Conservation (phyloP, 2,113 vertebrate species). For the Pseudorhombus dupliciocellatus region DNA sequence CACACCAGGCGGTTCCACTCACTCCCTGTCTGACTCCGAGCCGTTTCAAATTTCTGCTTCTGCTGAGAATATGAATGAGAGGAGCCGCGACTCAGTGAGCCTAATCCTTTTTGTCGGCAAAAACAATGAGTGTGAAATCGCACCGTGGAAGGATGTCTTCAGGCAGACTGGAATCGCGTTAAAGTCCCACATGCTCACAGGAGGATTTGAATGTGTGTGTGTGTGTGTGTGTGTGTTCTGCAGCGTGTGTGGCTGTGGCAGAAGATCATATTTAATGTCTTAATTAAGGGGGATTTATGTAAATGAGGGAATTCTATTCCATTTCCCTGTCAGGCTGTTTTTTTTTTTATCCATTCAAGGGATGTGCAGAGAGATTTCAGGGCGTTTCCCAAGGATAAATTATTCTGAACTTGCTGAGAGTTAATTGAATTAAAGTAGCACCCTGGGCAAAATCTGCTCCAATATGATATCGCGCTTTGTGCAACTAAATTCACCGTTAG, state of each 20-base stretch:
- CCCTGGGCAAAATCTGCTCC: conserved; percentile 14
- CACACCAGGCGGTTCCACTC: neutral
- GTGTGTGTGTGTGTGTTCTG: conserved; percentile 16
- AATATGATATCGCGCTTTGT: neutral
- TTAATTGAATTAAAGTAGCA: conserved; percentile 62
- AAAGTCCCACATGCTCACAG: conserved; percentile 40
- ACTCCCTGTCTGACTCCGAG: neutral
- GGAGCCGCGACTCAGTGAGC: conserved; percentile 4
- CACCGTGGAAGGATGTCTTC: conserved; percentile 54
- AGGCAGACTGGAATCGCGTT: conserved; percentile 73
- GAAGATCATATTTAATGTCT: conserved; percentile 71
- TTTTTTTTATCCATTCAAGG: conserved; percentile 27
- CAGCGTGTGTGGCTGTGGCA: conserved; percentile 20
- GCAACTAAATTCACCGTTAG: neutral
- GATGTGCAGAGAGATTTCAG: conserved; percentile 36
- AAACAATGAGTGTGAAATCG: conserved; percentile 77
- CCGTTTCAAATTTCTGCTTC: conserved; percentile 8
- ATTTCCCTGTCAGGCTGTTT: conserved; percentile 38
- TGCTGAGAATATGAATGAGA: conserved; percentile 18
- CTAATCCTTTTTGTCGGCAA: conserved; percentile 67
- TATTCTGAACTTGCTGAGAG: conserved; percentile 24
- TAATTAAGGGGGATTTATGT: conserved; percentile 74
- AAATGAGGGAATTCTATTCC: conserved; percentile 55
- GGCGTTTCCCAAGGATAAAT: conserved; percentile 26
- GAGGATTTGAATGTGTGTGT: conserved; percentile 24